Evolutionary conservation across 1,140 invertebrate genomes (phyloP).

Genomic region (Holcopasites calliopsidis): DNA sequence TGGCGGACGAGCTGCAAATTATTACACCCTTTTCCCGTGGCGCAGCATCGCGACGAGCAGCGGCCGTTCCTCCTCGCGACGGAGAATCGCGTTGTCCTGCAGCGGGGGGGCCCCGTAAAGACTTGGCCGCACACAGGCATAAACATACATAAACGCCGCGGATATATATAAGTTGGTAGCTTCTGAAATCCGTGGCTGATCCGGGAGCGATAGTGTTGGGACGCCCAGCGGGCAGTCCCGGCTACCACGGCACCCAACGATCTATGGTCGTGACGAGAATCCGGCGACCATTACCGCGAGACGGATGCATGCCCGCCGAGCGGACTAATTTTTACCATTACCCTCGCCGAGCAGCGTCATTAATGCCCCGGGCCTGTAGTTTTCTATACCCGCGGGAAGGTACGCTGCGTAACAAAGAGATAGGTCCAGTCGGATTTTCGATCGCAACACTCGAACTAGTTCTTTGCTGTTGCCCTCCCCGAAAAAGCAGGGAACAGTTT

Average conservation of each 20-base stretch:
- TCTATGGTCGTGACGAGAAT: slow-evolving; percentile 72
- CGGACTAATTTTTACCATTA: slow-evolving; percentile 50
- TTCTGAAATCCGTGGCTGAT: slow-evolving; percentile 78
- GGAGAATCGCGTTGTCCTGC: slow-evolving; percentile 48
- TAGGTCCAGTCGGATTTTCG: no score
- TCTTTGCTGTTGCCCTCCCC: no score
- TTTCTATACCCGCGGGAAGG: no score
- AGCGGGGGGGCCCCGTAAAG: slow-evolving; percentile 75
- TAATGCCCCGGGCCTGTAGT: no score
- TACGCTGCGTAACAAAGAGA: no score
- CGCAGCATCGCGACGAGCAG: neutral
- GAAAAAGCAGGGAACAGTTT: no score
- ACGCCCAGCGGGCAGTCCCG: slow-evolving; percentile 72
- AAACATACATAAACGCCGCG: slow-evolving; percentile 70
- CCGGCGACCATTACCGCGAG: slow-evolving; percentile 59
- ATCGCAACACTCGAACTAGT: no score
- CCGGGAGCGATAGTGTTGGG: slow-evolving; percentile 75
- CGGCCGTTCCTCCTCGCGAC: slow-evolving; percentile 38
- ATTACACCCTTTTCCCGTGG: slow-evolving; percentile 32
- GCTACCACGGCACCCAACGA: slow-evolving; percentile 70
- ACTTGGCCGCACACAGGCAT: slow-evolving; percentile 72
- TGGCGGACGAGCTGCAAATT: slow-evolving; percentile 33
- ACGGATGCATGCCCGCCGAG: slow-evolving; percentile 39
- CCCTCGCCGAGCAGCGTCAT: no score
- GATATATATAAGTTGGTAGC: slow-evolving; percentile 74